Evolutionary conservation across 2,113 vertebrate genomes (phyloP).

Genomic region (Anolis carolinensis): DNA sequence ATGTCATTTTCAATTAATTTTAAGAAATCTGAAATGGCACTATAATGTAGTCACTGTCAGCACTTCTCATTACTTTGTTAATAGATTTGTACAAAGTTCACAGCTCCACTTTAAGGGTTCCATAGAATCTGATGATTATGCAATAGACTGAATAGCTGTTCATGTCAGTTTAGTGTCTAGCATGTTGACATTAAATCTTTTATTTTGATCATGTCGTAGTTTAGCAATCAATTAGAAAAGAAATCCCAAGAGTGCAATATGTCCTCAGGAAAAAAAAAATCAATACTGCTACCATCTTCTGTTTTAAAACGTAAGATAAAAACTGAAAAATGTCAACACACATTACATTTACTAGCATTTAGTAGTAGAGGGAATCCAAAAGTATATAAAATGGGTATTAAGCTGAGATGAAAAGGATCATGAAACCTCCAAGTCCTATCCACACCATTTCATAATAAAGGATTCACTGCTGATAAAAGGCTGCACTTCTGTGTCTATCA

Average conservation of each 20-base stretch:
- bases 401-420: slow-evolving; percentile 18
- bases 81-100: slow-evolving; percentile 36
- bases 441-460: slow-evolving; percentile 1
- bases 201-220: slow-evolving; percentile 41
- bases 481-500: slow-evolving; percentile 4
- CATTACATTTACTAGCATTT: slow-evolving; percentile 11
- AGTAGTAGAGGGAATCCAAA: slow-evolving; percentile 9
- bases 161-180: slow-evolving; percentile 35
- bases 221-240: slow-evolving; percentile 44
- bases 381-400: slow-evolving; percentile 1
- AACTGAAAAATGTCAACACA: slow-evolving; percentile 27
- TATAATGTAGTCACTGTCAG: not conserved
- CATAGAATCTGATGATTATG: slow-evolving; percentile 14
- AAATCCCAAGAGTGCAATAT: slow-evolving; percentile 13
- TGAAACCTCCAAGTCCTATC: not conserved
- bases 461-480: not conserved
- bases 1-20: slow-evolving; percentile 10
- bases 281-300: slow-evolving; percentile 23
- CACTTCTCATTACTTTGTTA: not conserved
- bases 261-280: slow-evolving; percentile 37
- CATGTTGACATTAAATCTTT: slow-evolving; percentile 48
- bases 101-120: not conserved
- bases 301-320: slow-evolving; percentile 37
- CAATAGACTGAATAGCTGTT: slow-evolving; percentile 30
- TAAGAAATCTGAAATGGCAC: slow-evolving; percentile 8